Evolutionary conservation across 2,797 vertebrate species (phyloP).

Genomic region (Odontamblyopus rebecca): DNA sequence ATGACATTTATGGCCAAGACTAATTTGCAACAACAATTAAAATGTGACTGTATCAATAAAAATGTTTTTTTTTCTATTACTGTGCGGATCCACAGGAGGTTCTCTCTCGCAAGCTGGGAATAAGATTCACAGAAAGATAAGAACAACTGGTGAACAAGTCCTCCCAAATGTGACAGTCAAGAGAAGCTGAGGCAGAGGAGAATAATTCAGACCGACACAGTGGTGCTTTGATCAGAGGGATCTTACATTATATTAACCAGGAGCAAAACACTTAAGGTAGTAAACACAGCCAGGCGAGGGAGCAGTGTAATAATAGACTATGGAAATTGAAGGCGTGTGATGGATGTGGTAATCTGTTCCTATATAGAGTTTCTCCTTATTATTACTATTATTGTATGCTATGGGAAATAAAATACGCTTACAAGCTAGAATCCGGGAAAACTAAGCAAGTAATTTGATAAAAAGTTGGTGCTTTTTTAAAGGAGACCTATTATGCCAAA

Average conservation of each 20-base stretch:
- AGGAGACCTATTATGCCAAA: no score
- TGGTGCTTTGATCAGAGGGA: neutral
- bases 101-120: conserved; percentile 31
- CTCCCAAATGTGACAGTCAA: conserved; percentile 28
- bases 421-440: neutral
- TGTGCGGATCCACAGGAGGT: conserved; percentile 22
- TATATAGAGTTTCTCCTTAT: neutral
- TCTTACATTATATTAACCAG: conserved; percentile 9
- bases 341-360: neutral
- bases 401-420: neutral
- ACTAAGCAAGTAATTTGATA: neutral
- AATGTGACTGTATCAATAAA: conserved; percentile 19
- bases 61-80: conserved; percentile 22
- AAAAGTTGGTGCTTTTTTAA: no score
- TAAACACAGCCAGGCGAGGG: neutral
- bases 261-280: conserved; percentile 8
- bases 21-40: neutral
- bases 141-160: conserved; percentile 42
- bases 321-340: neutral
- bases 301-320: neutral
- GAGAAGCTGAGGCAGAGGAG: conserved; percentile 29
- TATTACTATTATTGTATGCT: neutral
- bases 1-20: neutral
- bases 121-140: conserved; percentile 34
- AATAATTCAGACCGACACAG: conserved; percentile 19